These are phyloP conservation scores for Agapostemon virescens DNA, from an alignment of 2,888 invertebrate species.

Conservation along the genomic window DNA sequence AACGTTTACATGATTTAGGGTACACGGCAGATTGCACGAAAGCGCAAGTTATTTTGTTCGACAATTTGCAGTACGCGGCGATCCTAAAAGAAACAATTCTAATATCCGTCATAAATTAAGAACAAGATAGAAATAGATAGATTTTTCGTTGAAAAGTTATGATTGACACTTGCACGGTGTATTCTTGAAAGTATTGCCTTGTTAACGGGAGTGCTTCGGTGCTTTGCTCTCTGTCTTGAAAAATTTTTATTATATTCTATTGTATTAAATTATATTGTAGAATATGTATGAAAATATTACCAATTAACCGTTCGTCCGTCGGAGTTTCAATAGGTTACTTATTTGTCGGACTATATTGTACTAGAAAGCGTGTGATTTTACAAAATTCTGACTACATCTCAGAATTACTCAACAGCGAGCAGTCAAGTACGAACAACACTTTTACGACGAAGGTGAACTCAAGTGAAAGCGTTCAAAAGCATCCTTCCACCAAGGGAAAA, in stretches of 20 bases:
- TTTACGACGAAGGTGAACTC: constrained; percentile 16
- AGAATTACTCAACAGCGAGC: constrained; percentile 3
- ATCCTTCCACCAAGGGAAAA: constrained; percentile 15
- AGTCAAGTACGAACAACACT: neutral
- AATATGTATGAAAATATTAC: neutral
- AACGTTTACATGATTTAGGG: neutral
- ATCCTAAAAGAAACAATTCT: neutral
- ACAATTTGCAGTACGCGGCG: neutral
- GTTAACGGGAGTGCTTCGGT: too few species aligned
- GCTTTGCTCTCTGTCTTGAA: too few species aligned
- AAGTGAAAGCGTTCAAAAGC: constrained; percentile 35
- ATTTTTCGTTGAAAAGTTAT: neutral
- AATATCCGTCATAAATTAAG: neutral
- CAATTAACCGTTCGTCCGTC: neutral
- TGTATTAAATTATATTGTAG: too few species aligned
- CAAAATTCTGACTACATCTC: neutral
- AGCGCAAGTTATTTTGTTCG: too few species aligned
- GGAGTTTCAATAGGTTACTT: neutral
- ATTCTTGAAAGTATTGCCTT: too few species aligned
- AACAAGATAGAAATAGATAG: neutral
- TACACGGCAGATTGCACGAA: too few species aligned
- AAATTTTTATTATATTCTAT: neutral
- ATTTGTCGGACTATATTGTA: neutral
- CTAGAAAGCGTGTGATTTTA: constrained; percentile 22
- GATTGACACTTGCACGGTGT: neutral